Conservation (phyloP, 2,113 vertebrate genomes). For the Nematolebias whitei region DNA sequence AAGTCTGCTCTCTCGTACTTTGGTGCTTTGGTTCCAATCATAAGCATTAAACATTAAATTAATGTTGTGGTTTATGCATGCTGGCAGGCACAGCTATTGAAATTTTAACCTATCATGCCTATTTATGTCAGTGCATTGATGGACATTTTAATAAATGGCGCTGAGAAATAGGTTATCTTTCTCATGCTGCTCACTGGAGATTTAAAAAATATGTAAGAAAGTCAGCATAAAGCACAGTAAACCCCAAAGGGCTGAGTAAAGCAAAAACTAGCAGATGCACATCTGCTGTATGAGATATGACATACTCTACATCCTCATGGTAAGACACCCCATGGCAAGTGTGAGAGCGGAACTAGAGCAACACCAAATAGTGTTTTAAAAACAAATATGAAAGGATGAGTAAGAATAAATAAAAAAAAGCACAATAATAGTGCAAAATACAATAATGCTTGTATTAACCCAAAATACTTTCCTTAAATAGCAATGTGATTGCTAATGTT, state of each 20-base stretch:
- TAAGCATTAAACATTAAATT: neutral
- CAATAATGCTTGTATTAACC: too few relatives aligned
- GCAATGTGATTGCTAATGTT: too few relatives aligned
- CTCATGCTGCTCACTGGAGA: neutral
- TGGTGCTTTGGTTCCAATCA: neutral
- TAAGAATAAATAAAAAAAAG: too few relatives aligned
- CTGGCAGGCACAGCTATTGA: neutral
- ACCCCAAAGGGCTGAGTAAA: conserved; percentile 13
- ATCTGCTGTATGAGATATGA: conserved; percentile 12
- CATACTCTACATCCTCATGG: conserved; percentile 2
- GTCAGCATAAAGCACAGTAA: neutral
- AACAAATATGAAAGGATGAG: conserved; percentile 11
- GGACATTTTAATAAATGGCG: neutral
- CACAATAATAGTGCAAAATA: too few relatives aligned
- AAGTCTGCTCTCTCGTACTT: neutral
- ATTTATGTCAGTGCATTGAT: neutral
- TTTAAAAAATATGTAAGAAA: neutral
- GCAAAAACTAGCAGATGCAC: conserved; percentile 1
- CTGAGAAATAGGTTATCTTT: too few relatives aligned
- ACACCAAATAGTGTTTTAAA: neutral
- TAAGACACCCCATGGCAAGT: conserved; percentile 1
- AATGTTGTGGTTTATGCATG: neutral
- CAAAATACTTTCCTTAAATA: too few relatives aligned
- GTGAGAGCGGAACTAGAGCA: neutral
- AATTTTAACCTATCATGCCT: neutral